Conservation (phyloP, 2,797 vertebrate species). For the Mastacembelus armatus region DNA sequence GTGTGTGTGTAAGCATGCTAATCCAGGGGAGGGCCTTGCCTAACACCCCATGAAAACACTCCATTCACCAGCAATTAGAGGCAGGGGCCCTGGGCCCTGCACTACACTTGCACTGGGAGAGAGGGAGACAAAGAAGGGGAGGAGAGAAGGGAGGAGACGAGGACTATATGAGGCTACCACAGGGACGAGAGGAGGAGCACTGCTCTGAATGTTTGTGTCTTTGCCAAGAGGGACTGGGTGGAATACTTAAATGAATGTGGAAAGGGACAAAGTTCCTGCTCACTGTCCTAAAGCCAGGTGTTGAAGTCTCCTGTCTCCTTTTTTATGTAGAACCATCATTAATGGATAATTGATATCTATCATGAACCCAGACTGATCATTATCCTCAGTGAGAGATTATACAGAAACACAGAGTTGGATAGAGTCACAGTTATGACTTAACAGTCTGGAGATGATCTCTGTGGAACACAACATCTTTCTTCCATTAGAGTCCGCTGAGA, state of each 20-base stretch:
- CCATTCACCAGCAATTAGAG: constrained; percentile 95
- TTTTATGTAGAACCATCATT: constrained; percentile 14
- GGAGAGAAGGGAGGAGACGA: constrained; percentile 66
- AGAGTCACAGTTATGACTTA: constrained; percentile 61
- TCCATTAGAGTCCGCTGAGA: constrained; percentile 73
- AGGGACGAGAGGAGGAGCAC: constrained; percentile 61
- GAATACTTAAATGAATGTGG: constrained; percentile 12
- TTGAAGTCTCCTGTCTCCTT: too few relatives aligned
- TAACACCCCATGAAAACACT: constrained; percentile 93
- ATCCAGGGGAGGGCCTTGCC: constrained; percentile 88
- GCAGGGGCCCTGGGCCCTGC: constrained; percentile 79
- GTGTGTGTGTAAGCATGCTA: constrained; percentile 85
- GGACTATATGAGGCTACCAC: constrained; percentile 63
- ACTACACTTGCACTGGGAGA: constrained; percentile 82
- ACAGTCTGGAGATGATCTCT: constrained; percentile 66
- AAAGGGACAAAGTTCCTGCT: constrained; percentile 18
- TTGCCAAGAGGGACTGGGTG: constrained; percentile 30
- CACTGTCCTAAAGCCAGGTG: constrained; percentile 13
- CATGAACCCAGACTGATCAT: constrained; percentile 49
- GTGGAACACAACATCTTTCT: constrained; percentile 71
- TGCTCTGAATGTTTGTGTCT: constrained; percentile 42
- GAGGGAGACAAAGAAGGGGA: constrained; percentile 79
- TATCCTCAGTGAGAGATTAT: constrained; percentile 42
- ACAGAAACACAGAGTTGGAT: constrained; percentile 49
- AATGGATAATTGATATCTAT: constrained; percentile 57